Evolutionary conservation across 2,113 vertebrate genomes (phyloP).

Genomic region (Genyomyrus donnyi): DNA sequence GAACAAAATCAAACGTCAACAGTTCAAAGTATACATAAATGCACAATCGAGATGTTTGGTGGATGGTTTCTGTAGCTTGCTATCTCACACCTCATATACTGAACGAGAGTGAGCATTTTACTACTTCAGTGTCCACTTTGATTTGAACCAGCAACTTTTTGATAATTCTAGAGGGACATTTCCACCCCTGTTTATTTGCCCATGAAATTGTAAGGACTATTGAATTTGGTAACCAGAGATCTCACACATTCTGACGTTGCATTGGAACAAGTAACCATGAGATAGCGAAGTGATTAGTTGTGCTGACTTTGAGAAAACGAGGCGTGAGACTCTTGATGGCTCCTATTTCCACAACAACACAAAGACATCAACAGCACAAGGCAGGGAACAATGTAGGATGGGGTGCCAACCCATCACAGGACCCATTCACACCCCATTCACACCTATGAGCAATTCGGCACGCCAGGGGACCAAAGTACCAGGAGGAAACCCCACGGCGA

Average conservation of each 20-base stretch:
- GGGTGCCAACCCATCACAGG: not conserved
- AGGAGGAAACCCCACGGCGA: not conserved
- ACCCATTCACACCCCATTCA: not conserved
- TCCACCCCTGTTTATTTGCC: not conserved
- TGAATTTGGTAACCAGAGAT: not conserved
- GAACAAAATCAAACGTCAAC: not conserved
- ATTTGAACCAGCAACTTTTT: not conserved
- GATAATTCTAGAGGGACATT: not conserved
- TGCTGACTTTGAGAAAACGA: not conserved
- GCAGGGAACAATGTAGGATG: not conserved
- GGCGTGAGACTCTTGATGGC: not conserved
- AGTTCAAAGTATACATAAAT: not conserved
- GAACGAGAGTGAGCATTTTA: not conserved
- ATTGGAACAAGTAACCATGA: not conserved
- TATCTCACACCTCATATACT: not conserved
- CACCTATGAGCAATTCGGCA: not conserved
- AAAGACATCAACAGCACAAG: not conserved
- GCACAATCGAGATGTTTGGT: not conserved
- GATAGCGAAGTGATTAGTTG: not conserved
- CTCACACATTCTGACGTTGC: not conserved
- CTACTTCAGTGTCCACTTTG: not conserved
- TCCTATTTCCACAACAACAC: conserved; percentile 16
- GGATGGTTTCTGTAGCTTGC: not conserved
- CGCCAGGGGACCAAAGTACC: not conserved
- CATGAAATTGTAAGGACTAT: not conserved